These are phyloP conservation scores for Rhinolophus ferrumequinum DNA, from an alignment of 2,113 vertebrate genomes.

Conservation along the genomic window DNA sequence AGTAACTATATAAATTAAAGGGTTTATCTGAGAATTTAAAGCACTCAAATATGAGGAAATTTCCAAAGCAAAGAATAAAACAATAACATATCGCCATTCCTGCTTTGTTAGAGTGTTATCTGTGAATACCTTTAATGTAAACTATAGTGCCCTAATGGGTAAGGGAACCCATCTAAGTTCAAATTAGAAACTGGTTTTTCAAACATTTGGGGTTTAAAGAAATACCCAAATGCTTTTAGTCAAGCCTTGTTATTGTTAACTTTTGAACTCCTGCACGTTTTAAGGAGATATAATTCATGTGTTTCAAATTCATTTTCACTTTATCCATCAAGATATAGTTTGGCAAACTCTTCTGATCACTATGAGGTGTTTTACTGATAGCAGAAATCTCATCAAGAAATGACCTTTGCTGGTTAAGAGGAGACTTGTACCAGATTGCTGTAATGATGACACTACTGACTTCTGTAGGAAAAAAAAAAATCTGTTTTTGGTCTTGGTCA, in stretches of 20 bases:
- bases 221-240: conserved; percentile 26
- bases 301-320: conserved; percentile 62
- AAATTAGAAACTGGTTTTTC: neutral
- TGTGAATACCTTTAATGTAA: neutral
- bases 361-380: neutral
- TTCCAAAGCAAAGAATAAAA: conserved; percentile 37
- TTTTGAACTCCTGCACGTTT: conserved; percentile 58
- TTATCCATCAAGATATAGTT: conserved; percentile 23
- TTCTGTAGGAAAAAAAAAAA: conserved; percentile 34
- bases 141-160: neutral
- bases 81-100: neutral
- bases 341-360: neutral
- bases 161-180: neutral
- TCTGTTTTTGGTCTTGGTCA: neutral
- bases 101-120: neutral
- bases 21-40: neutral
- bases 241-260: conserved; percentile 31
- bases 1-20: neutral
- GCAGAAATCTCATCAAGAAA: conserved; percentile 39
- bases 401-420: neutral
- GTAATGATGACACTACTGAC: neutral
- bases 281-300: conserved; percentile 57
- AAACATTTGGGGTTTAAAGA: conserved; percentile 20
- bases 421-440: neutral
- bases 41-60: neutral